Base-by-base conservation (phyloP, 2,113 vertebrate species). In the Tamias sibiricus region DNA sequence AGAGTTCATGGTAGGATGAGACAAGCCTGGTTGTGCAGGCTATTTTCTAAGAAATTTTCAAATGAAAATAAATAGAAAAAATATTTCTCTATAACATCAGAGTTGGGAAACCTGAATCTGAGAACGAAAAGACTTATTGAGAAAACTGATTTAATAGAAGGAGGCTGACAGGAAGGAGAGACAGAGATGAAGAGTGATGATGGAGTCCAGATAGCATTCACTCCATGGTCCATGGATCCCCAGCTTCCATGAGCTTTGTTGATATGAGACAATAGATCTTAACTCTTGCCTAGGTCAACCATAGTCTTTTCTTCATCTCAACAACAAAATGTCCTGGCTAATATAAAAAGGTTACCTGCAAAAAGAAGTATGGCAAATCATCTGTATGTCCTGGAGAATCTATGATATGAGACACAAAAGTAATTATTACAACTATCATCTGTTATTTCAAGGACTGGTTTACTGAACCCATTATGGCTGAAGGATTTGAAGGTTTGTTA, bases 41-140 rank as follows among this genome's bases (percentile, higher is more conserved):
- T 81, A 82, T 69, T 93, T 64, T 71, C 19, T 77, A 30, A 52
- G 86, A 8, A 79, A 79, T 90, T 93, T 82, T 95, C 64, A 87
- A 87, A 87, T 87, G 66, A 68, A 12, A 96, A 49, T 91, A n/a
- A 40, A 49, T 32, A 59, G 35, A 14, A 32, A 49, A 57, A 44
- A 49, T 37, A 26, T 81, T 87, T 74, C 42, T 93, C 52, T 68
- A 52, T 59, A 83, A 35, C 76, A 66, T 87, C 35, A 87, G 35
- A 37, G 7, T 62, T 93, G 44, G 57, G 26, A 92, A 97, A 35
- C 80, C 52, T 59, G n/a, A 81, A 57, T 32, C 19, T 81, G 59
- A 20, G 47, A 87, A 77, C 20, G 35, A 54, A 83, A 32, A 74
- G 62, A 0, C 44, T 90, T 35, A 54, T 35, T 59, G 92, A 83